phyloP scores from a whole-genome alignment of 2,888 invertebrate species.

The Oxyteleia sp. region DNA sequence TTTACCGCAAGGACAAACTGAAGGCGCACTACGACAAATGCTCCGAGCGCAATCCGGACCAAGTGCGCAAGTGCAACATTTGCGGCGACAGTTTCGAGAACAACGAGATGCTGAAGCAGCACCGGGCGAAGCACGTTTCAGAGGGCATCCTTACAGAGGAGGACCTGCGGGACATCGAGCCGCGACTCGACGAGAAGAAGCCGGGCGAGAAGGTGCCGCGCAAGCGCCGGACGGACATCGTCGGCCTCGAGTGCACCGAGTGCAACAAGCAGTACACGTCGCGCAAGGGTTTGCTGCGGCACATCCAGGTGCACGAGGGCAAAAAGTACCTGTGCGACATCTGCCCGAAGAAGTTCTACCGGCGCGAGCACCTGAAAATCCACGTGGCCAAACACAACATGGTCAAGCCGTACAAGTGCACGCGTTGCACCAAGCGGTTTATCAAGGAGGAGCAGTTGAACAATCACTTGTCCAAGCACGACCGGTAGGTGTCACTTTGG shows the following conservation, averaged over 20 bases:
- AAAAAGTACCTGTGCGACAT: conserved; percentile 86
- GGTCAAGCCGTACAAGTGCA: conserved; percentile 86
- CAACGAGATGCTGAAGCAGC: conserved; percentile 84
- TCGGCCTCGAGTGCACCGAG: conserved; percentile 86
- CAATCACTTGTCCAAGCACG: conserved; percentile 85
- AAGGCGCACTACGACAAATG: conserved; percentile 87
- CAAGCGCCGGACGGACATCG: conserved; percentile 85
- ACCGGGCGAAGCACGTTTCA: conserved; percentile 85
- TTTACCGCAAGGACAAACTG: conserved; percentile 86
- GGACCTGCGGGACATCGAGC: conserved; percentile 84
- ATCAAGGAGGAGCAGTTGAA: conserved; percentile 86
- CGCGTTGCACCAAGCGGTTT: conserved; percentile 85
- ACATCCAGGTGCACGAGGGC: conserved; percentile 86
- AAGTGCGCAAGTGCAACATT: conserved; percentile 86
- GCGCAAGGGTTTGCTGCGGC: conserved; percentile 84
- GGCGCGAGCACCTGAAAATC: conserved; percentile 85
- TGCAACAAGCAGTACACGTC: conserved; percentile 86
- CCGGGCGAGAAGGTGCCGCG: conserved; percentile 82
- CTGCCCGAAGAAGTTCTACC: conserved; percentile 86
- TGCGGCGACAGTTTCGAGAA: conserved; percentile 86
- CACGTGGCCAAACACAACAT: conserved; percentile 87
- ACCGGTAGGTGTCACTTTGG: no score
- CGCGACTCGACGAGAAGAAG: conserved; percentile 80
- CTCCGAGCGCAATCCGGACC: conserved; percentile 86
- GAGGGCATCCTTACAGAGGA: conserved; percentile 86